These are phyloP conservation scores for Empidonax traillii DNA, from an alignment of 2,113 vertebrate genomes.

Conservation along the genomic window DNA sequence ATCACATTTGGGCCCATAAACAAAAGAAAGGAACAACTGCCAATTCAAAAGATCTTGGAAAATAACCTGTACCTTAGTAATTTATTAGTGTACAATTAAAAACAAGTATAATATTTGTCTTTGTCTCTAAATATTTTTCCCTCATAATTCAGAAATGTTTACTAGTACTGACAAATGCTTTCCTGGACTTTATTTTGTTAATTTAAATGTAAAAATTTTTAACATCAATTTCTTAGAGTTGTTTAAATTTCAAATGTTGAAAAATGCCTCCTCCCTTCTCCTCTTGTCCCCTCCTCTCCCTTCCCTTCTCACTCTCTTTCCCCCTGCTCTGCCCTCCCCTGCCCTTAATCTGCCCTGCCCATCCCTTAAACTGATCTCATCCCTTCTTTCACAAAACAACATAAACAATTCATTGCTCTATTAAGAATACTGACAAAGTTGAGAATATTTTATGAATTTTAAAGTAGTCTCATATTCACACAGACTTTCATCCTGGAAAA, in stretches of 20 bases:
- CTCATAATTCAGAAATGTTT: neutral
- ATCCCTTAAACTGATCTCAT: neutral
- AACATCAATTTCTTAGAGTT: neutral
- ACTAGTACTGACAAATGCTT: neutral
- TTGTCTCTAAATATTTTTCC: neutral
- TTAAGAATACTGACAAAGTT: neutral
- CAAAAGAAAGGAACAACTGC: conserved; percentile 6
- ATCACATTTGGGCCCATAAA: conserved; percentile 34
- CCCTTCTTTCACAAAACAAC: neutral
- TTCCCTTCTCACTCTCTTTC: too few relatives aligned
- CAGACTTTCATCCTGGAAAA: neutral
- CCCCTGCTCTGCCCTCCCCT: neutral
- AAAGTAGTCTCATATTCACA: neutral
- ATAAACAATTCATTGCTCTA: neutral
- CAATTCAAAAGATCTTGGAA: neutral
- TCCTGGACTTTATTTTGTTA: neutral
- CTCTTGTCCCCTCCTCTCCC: rapidly evolving
- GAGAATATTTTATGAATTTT: neutral
- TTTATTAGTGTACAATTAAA: neutral
- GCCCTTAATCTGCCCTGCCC: too few relatives aligned
- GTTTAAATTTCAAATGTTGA: neutral
- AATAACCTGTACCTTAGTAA: neutral
- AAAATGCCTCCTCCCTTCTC: rapidly evolving
- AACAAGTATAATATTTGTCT: neutral
- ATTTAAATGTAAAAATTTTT: neutral